Base-by-base conservation (phyloP, 2,888 invertebrate species). In the Laspeyria flexula region DNA sequence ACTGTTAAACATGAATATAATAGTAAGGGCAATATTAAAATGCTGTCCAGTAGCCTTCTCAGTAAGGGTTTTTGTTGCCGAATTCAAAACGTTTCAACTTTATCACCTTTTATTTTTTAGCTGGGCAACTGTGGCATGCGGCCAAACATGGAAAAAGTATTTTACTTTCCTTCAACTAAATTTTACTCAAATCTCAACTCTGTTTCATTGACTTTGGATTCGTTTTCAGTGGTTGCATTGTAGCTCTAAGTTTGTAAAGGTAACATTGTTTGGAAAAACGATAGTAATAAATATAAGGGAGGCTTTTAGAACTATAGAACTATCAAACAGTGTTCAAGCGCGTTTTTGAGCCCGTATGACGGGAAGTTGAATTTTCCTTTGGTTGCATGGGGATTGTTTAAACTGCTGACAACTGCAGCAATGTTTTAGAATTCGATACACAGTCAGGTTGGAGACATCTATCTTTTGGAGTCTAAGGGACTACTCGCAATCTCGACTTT, bases 271-370 rank as follows among this genome's bases (percentile, higher is more conserved):
- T 85, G 84, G 80, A 78, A 81, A 86, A 86, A 85, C 87, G 84
- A 86, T 79, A 82, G 84, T 78, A 86, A 86, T 89, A 87, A 88
- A 86, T 86, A 81, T 84, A 83, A 77, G 79, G 79, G 74, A 76
- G 80, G 81, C 40, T 76, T 83, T 86, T 82, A 72, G 75, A 80
- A 82, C 80, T 83, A 83, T 82, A 72, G 75, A 80, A 82, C 80
- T 83, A 83, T 84, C 84, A 67, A 69, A 64, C 43, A 42, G 47
- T 15, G 39, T 55, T 69, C 46, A 51, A 55, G 50, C 44, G 46
- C 18, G 43, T 44, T 57, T 56, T 64, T 56, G 33, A 57, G 55
- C 43, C 52, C 35, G 21, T 43, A 51, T 60, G 55, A 53, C 12
- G 46, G 29, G 27, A 49, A 30, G 48, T 52, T 60, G 29, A 44